Conservation (phyloP, 2,113 vertebrate species). For the Hiodon alosoides region DNA sequence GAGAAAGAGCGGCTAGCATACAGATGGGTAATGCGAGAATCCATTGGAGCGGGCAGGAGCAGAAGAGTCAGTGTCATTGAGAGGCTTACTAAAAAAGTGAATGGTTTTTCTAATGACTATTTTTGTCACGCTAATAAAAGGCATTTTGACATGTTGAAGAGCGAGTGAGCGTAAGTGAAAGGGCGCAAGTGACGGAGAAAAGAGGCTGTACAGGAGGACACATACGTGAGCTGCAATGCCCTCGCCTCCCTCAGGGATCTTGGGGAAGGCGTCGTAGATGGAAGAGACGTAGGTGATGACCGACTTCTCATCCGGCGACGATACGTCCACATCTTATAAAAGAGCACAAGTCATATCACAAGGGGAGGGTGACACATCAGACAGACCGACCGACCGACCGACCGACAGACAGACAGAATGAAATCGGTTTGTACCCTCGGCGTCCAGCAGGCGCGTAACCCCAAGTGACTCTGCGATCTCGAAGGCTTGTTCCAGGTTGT, state of each 20-base stretch:
- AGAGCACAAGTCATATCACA: not conserved
- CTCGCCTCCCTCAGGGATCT: conserved; percentile 94
- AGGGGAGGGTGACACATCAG: not conserved
- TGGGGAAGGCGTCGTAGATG: conserved; percentile 98
- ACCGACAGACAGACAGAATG: not conserved
- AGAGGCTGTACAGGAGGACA: not conserved
- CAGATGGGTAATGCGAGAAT: not conserved
- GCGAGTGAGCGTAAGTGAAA: not conserved
- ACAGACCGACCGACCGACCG: not conserved
- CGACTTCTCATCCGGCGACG: conserved; percentile 94
- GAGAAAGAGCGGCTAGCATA: not conserved
- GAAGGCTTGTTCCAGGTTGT: conserved; percentile 96
- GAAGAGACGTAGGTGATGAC: conserved; percentile 98
- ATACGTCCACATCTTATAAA: conserved; percentile 86
- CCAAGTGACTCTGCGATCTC: conserved; percentile 92
- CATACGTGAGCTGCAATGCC: conserved; percentile 84
- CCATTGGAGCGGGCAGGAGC: too few species aligned
- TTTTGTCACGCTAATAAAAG: not conserved
- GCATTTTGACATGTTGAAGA: not conserved
- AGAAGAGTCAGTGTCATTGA: not conserved
- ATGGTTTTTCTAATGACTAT: not conserved
- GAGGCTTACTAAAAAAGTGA: not conserved
- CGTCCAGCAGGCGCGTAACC: conserved; percentile 87
- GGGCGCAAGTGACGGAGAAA: not conserved
- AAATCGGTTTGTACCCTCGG: conserved; percentile 74